A percentile compares a stretch with the other conserved stretches of the same genome.
These are phyloP conservation scores for Clamator glandarius DNA, from an alignment of 2,797 vertebrate genomes.

Conservation along the genomic window DNA sequence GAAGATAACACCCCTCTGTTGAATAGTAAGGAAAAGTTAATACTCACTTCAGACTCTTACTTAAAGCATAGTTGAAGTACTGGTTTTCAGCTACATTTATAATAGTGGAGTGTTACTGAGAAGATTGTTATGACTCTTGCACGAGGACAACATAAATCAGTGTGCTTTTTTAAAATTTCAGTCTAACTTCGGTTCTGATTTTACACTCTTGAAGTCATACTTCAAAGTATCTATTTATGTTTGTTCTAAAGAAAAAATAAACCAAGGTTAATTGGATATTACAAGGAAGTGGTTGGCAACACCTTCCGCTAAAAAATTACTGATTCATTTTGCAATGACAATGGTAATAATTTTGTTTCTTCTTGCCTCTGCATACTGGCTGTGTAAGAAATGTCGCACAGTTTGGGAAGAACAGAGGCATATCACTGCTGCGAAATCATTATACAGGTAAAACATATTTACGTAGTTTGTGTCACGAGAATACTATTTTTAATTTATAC, in stretches of 20 bases:
- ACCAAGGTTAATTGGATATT: neutral
- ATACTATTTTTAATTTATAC: constrained; percentile 68
- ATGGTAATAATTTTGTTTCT: neutral
- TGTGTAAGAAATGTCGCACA: neutral
- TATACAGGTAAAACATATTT: constrained; percentile 47
- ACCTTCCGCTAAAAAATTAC: neutral
- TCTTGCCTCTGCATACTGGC: neutral
- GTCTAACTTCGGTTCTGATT: neutral
- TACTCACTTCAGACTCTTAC: neutral
- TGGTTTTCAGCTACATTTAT: neutral
- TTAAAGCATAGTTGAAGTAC: neutral
- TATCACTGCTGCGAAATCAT: constrained; percentile 40
- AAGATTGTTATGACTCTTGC: neutral
- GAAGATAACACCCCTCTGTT: neutral
- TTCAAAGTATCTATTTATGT: neutral
- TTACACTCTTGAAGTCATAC: neutral
- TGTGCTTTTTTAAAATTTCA: neutral
- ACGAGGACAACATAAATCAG: neutral
- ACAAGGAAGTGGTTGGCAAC: neutral
- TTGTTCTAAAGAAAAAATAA: neutral
- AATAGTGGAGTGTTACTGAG: neutral
- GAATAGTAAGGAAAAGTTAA: neutral
- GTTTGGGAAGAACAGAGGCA: neutral
- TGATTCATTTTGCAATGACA: neutral
- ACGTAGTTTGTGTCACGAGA: constrained; percentile 50